Percentiles rank a stretch among this genome's conserved stretches.
These are phyloP conservation scores for Epistrophella euchroma DNA, from an alignment of 2,888 invertebrate genomes.

Conservation along the genomic window DNA sequence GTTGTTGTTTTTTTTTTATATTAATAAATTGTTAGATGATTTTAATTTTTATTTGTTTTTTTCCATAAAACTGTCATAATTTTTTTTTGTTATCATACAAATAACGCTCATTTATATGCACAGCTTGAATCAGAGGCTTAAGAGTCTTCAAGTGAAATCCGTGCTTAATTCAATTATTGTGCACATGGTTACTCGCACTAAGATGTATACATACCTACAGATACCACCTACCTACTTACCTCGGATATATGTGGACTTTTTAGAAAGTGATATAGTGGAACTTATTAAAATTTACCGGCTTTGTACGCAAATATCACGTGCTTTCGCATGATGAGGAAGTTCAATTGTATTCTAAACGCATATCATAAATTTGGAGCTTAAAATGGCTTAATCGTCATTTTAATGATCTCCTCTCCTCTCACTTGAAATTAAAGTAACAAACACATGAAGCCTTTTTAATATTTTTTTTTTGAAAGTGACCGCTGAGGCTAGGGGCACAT, in stretches of 20 bases:
- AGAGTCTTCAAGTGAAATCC: slow-evolving; percentile 56
- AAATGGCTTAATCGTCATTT: neutral
- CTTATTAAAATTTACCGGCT: slow-evolving; percentile 10
- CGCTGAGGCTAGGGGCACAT: no score
- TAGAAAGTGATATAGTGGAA: slow-evolving; percentile 73
- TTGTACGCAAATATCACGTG: neutral
- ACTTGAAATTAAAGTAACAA: no score
- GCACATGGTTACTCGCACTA: neutral
- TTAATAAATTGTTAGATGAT: slow-evolving; percentile 4
- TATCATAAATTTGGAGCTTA: neutral
- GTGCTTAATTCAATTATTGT: slow-evolving; percentile 52
- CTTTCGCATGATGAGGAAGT: neutral
- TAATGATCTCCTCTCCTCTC: neutral
- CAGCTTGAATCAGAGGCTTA: slow-evolving; percentile 1
- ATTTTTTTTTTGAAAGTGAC: no score
- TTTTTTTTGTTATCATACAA: slow-evolving; percentile 10
- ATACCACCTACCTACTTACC: neutral
- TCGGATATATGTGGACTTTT: slow-evolving; percentile 12
- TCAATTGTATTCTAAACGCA: slow-evolving; percentile 2
- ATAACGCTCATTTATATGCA: slow-evolving; percentile 65
- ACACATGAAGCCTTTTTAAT: no score
- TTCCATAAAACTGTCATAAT: slow-evolving; percentile 65
- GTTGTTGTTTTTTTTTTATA: slow-evolving; percentile 1
- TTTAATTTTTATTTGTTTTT: slow-evolving; percentile 44
- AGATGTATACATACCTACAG: no score